These are phyloP conservation scores for Illadopsis cleaveri DNA, from an alignment of 2,113 vertebrate species.

Conservation along the genomic window DNA sequence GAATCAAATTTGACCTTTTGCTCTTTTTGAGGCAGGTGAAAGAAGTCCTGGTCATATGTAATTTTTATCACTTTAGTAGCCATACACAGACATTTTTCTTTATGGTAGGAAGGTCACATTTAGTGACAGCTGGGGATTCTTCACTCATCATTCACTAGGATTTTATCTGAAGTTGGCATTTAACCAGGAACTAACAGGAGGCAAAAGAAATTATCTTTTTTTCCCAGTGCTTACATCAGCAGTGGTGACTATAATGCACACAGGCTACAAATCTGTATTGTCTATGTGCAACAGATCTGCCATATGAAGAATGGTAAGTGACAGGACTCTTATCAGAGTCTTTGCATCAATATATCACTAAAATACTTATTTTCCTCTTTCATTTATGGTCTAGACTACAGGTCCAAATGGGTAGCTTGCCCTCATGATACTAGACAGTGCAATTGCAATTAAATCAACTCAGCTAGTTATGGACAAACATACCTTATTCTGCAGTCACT, in stretches of 20 bases:
- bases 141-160: background rate
- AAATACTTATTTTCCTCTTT: background rate
- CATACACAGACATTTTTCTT: background rate
- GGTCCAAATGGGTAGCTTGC: background rate
- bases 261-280: background rate
- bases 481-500: background rate
- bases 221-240: background rate
- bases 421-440: background rate
- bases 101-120: background rate
- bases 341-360: background rate
- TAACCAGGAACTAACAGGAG: background rate
- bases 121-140: background rate
- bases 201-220: background rate
- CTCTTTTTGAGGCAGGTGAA: background rate
- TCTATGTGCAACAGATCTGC: background rate
- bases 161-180: background rate
- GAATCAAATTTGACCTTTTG: background rate
- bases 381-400: background rate
- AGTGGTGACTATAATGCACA: background rate
- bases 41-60: background rate
- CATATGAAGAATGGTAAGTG: fast-evolving
- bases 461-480: background rate
- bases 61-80: background rate
- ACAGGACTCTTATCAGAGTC: background rate
- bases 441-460: background rate